These are phyloP conservation scores for Volucella inflata DNA, from an alignment of 2,888 invertebrate genomes.

Conservation along the genomic window DNA sequence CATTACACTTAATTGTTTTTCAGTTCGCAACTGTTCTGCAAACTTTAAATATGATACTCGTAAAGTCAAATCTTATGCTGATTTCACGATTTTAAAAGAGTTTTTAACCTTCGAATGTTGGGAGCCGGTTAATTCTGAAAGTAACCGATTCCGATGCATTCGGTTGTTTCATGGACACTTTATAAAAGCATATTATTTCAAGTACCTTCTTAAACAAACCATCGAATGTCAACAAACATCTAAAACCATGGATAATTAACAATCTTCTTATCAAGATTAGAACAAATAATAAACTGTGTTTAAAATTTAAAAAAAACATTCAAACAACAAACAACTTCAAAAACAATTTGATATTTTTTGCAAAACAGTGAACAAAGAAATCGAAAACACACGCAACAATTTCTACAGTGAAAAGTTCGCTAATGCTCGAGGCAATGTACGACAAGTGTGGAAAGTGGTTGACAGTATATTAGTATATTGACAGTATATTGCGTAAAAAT, in stretches of 20 bases:
- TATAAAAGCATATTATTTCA: neutral
- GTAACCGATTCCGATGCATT: neutral
- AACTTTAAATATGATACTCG: too few relatives aligned
- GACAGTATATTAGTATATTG: neutral
- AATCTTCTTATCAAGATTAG: neutral
- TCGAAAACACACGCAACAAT: neutral
- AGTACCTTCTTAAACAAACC: neutral
- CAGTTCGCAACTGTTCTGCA: too few relatives aligned
- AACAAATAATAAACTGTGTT: neutral
- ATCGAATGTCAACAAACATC: neutral
- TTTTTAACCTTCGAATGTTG: neutral
- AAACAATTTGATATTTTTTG: neutral
- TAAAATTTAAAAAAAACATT: neutral
- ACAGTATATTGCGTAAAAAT: neutral
- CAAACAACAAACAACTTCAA: neutral
- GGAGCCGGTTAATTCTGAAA: neutral
- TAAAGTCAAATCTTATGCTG: neutral
- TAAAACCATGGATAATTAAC: neutral
- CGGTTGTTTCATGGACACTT: neutral
- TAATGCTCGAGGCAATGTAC: too few relatives aligned
- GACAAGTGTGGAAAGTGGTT: constrained; percentile 2
- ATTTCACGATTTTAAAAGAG: neutral
- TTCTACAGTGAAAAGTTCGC: neutral
- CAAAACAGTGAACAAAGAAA: constrained; percentile 1
- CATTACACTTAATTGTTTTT: too few relatives aligned